phyloP scores from a whole-genome alignment of 2,797 vertebrate genomes.

The Lagodon rhomboides region DNA sequence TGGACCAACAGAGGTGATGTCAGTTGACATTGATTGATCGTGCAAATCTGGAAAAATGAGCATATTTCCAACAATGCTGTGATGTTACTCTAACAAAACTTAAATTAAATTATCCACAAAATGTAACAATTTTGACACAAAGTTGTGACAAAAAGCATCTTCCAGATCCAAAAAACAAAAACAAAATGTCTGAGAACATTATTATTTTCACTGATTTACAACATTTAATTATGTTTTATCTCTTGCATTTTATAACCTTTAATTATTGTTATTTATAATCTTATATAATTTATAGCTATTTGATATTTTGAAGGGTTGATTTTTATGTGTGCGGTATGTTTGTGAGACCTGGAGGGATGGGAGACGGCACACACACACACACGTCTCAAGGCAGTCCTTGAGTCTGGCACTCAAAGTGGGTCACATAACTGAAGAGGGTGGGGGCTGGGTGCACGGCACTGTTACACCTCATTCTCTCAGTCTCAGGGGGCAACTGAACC shows the following conservation, averaged over 20 bases:
- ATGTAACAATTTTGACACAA: no score
- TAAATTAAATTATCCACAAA: no score
- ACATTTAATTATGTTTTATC: not conserved
- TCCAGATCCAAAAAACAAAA: no score
- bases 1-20: not conserved
- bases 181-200: no score
- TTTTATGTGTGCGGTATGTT: not conserved
- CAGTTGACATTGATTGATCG: not conserved
- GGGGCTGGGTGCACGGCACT: not conserved
- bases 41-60: not conserved
- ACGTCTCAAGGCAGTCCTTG: slow-evolving; percentile 15
- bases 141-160: not conserved
- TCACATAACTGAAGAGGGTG: slow-evolving; percentile 27
- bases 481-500: slow-evolving; percentile 30
- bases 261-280: not conserved
- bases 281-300: not conserved
- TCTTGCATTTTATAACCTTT: not conserved
- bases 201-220: not conserved
- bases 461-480: slow-evolving; percentile 10
- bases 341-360: not conserved
- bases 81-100: no score
- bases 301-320: no score
- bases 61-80: no score
- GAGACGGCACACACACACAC: not conserved
- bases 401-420: slow-evolving; percentile 41